Base-by-base conservation (phyloP, 1,140 invertebrate genomes). In the Odontomachus brunneus region DNA sequence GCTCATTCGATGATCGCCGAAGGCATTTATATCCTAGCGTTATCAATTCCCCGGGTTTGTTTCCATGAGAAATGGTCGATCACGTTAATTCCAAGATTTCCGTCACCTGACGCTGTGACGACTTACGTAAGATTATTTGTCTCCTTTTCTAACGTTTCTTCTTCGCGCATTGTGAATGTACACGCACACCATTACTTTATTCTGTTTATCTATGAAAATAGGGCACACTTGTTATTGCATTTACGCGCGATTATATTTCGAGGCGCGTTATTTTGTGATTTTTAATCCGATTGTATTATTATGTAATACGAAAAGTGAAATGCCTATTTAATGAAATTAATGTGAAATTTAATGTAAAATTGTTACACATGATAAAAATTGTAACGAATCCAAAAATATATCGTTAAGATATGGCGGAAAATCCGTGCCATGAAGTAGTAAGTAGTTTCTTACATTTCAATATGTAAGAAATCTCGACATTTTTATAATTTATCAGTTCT, bases 111-210 rank as follows among this genome's bases (percentile, higher is more conserved):
- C 19, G 5, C 1, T 60, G 38, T 11, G 62, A 63, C 59, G 71
- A 33, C 44, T 89, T 89, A 89, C 19, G 48, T 85, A 89, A 89
- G 62, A 12, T 65, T 78, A 60, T 86, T 84, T 83, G 44, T 55
- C n/a, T 76, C 11, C 24, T 73, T 48, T 22, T 53, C 7, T 44
- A 0, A 11, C 9, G 12, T 26, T 38, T 19, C 26, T 22, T 53
- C n/a, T 0, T n/a, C 51, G 14, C 2, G 49, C 19, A 29, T 62
- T 44, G 22, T 62, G 22, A 44, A 12, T 81, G 17, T 55, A 33
- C 22, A 38, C 26, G 7, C 26, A 14, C 38, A 49, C 7, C 5
- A 65, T 65, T 33, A 67, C 53, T 14, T 76, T 53, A 65, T 44
- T 29, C 3, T 9, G 17, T 22, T 38, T 0, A 12, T 33, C 19